These are phyloP conservation scores for Anolis apletophallus DNA, from an alignment of 2,797 vertebrate genomes.

Conservation along the genomic window DNA sequence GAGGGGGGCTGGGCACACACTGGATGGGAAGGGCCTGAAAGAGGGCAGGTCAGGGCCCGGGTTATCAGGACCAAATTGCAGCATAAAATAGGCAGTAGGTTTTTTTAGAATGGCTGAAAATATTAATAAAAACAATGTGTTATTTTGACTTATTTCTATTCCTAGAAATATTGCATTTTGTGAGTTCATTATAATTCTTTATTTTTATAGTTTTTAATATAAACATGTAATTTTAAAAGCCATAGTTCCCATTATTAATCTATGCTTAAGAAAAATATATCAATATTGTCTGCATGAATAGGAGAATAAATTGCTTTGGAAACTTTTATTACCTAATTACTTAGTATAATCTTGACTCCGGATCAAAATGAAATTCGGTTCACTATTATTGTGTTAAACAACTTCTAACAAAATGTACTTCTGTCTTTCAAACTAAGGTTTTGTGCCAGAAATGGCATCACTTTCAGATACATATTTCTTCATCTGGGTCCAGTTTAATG, in stretches of 20 bases:
- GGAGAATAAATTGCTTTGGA: not conserved
- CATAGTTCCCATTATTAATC: not conserved
- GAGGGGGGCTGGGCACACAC: no score
- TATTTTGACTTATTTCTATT: no score
- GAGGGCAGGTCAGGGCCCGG: no score
- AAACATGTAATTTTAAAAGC: not conserved
- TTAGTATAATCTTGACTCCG: conserved; percentile 11
- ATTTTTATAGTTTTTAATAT: not conserved
- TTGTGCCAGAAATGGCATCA: conserved; percentile 60
- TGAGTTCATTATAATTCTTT: not conserved
- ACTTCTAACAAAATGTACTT: conserved; percentile 48
- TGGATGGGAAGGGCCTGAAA: no score
- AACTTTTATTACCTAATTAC: conserved; percentile 10
- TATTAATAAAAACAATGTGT: no score
- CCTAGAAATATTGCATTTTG: no score
- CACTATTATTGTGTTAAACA: conserved; percentile 36
- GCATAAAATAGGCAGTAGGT: no score
- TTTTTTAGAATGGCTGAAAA: no score
- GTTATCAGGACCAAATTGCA: no score
- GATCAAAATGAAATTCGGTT: conserved; percentile 45
- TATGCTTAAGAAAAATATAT: not conserved
- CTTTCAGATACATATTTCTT: no score
- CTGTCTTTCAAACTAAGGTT: conserved; percentile 49
- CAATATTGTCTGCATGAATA: not conserved
- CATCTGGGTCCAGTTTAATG: conserved; percentile 58